Base-by-base conservation (phyloP, 2,888 invertebrate species). In the Laothoe populi region DNA sequence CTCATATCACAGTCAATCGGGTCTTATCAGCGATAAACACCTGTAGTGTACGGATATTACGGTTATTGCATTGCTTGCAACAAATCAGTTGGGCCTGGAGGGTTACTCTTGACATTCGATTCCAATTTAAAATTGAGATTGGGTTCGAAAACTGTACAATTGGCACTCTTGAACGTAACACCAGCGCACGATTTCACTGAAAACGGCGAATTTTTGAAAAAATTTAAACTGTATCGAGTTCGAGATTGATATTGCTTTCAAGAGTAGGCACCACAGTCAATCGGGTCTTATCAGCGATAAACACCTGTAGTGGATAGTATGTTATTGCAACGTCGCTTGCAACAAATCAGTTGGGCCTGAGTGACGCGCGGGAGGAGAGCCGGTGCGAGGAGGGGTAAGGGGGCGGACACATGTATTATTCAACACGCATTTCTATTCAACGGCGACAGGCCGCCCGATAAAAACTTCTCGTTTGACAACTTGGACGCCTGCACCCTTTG, bases 391-490 rank as follows among this genome's bases (percentile, higher is more conserved):
- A 19, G 35, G 11, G 71, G 73, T 70, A 69, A 71, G 72, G 77
- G 73, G 77, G 80, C 73, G 78, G 78, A 74, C 77, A 74, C 81
- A 90, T 92, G 90, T 90, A 92, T 92, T 90, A 92, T 92, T 91
- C 92, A 92, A 84, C 78, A 74, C 89, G 90, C 90, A 91, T 92
- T 92, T 86, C 90, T 90, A 92, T 92, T 90, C 92, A 88, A 88
- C 89, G 88, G 72, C 85, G 88, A 88, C 91, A 88, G 82, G 84
- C 86, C 83, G 86, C 78, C 84, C 85, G 91, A 92, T 92, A 92
- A 92, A 92, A 92, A 92, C 83, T 92, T 91, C 88, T 89, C 87
- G 90, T 90, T 89, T 89, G 92, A 92, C 92, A 90, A 90, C 84
- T 88, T 81, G 84, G 84, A 88, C 90, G 90, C 88, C 83, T 88